Evolutionary conservation across 2,888 invertebrate species (phyloP), one percentile per base, ranked within the genome.

Genomic region (Drosophila planitibia): DNA sequence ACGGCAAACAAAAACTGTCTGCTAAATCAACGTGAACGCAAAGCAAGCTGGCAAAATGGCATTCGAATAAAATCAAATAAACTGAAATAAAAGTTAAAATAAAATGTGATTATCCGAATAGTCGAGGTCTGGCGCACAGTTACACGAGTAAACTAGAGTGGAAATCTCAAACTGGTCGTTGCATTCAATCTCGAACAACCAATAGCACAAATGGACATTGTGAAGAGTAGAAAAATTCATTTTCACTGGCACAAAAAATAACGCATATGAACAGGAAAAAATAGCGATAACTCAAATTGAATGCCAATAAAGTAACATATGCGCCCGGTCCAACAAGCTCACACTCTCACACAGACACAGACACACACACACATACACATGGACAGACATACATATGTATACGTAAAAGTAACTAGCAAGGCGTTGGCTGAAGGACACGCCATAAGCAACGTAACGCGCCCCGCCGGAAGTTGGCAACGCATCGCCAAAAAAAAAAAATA

Each of bases 301-400:
- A 91, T 91, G 91, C 91, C 91, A 91, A 91, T 91, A 91, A 91
- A 89, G 90, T 90, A 88, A 83, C 90, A 90, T 89, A 88, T 90
- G 90, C 79, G 90, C 78, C 85, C 77, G 77, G 80, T 72, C 62
- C 59, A 71, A 79, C 72, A 73, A 85, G 59, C 62, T 64, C 62
- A 28, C 59, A 55, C 37, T 59, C 79, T 41, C 33, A 44, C 59
- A 67, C 62, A 66, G 52, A 67, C 62, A 70, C 30, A 54, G 53
- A 22, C 35, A 62, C 61, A 66, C 59, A 68, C 33, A 25, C 33
- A 62, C 61, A 66, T 3, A 25, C 25, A 3, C 28, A 62, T 49
- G 51, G 33, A 62, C 67, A 2, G 53, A 41, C 63, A 47, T 61
- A 5, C 22, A 22, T 71, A 74, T 74, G 77, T 79, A 81, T 78